Evolutionary conservation across 37 sponge, comb jelly and placozoan genomes (phyloP).

Genomic region (Beroe ovata): DNA sequence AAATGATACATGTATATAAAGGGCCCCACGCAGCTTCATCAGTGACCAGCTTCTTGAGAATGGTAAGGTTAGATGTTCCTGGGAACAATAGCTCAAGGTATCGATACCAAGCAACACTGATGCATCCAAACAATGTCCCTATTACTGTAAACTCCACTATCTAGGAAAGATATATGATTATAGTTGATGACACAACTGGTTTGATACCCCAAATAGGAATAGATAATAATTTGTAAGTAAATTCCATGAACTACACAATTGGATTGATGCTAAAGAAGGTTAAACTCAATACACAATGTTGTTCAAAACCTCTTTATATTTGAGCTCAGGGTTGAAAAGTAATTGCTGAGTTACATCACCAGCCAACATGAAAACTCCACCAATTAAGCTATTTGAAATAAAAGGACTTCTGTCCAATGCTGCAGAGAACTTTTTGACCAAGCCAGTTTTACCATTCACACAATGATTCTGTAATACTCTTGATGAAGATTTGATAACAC

Average conservation of each 20-base stretch:
- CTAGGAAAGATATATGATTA: too few species aligned
- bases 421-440: neutral
- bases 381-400: constrained; percentile 15
- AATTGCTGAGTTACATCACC: constrained; percentile 56
- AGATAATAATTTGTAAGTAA: too few species aligned
- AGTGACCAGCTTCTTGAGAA: constrained; percentile 17
- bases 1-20: neutral
- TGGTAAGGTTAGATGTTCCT: constrained; percentile 6
- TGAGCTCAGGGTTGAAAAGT: neutral
- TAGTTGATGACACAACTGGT: too few species aligned
- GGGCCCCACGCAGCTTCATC: constrained; percentile 56
- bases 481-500: too few species aligned
- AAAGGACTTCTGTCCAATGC: neutral
- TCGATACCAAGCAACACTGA: neutral
- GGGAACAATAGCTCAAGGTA: constrained; percentile 34
- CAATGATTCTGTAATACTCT: neutral
- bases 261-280: neutral
- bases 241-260: neutral
- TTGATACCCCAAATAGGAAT: too few species aligned
- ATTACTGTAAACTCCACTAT: neutral
- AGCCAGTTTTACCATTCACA: neutral
- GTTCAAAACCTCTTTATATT: constrained; percentile 29
- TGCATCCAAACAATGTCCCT: neutral
- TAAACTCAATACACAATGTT: neutral
- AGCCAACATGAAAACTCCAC: constrained; percentile 38